These are phyloP conservation scores for Budorcas taxicolor DNA, from an alignment of 2,113 vertebrate genomes.

Conservation along the genomic window DNA sequence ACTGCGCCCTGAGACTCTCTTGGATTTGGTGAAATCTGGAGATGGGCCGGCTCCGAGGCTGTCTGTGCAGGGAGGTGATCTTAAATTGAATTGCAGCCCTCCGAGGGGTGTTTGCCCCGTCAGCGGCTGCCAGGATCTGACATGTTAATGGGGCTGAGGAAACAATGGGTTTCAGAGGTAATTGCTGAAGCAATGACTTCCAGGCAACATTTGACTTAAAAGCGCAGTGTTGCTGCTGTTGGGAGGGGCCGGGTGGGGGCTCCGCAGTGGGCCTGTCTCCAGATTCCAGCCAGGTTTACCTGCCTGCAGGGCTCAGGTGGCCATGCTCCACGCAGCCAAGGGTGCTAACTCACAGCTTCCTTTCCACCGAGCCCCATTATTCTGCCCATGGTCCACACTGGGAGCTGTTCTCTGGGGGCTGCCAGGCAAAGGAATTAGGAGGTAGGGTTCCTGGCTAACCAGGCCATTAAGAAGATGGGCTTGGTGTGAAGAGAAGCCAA, in stretches of 20 bases:
- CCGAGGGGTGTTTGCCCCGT: constrained; percentile 84
- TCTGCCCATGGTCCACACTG: background rate
- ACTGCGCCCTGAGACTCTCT: constrained; percentile 80
- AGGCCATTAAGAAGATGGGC: background rate
- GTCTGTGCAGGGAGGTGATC: constrained; percentile 77
- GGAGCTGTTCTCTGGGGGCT: background rate
- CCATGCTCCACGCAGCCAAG: rapidly evolving
- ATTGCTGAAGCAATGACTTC: constrained; percentile 84
- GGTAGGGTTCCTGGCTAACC: background rate
- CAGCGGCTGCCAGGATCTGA: constrained; percentile 84
- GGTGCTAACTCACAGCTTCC: background rate
- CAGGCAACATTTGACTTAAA: constrained; percentile 81
- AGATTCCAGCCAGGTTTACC: background rate
- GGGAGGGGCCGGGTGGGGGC: background rate
- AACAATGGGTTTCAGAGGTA: constrained; percentile 85
- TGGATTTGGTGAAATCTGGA: constrained; percentile 81
- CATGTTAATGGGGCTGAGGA: constrained; percentile 84
- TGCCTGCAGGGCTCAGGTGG: background rate
- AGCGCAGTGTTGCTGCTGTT: constrained; percentile 65
- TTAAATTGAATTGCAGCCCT: constrained; percentile 86
- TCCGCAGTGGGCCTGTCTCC: background rate
- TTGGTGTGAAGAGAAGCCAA: background rate
- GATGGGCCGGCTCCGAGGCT: constrained; percentile 74
- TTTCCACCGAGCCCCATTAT: background rate
- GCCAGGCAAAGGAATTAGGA: background rate